Conservation (phyloP, 1,140 invertebrate species). For the Aphaenogaster floridana region DNA sequence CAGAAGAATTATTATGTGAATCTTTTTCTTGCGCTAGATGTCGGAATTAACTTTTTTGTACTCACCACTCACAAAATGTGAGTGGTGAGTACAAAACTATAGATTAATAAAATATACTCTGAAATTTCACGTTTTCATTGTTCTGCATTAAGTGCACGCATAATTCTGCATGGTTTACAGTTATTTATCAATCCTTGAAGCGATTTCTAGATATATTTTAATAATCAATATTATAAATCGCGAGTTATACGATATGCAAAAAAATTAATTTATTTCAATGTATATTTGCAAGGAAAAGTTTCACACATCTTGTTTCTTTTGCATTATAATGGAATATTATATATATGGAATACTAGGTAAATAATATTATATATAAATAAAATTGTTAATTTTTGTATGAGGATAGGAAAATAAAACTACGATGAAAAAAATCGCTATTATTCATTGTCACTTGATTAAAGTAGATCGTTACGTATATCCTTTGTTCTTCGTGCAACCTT, state of each 20-base stretch:
- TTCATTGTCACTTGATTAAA: neutral
- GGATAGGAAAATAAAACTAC: neutral
- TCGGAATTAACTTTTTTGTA: neutral
- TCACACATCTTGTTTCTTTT: neutral
- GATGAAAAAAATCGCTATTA: neutral
- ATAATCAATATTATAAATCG: neutral
- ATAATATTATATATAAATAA: neutral
- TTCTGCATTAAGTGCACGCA: neutral
- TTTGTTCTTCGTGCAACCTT: conserved; percentile 16
- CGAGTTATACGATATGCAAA: neutral
- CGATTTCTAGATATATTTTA: neutral
- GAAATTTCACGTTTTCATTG: neutral
- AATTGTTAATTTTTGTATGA: neutral
- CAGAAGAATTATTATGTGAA: conserved; percentile 7
- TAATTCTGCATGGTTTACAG: neutral
- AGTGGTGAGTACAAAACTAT: neutral
- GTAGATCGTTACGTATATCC: neutral
- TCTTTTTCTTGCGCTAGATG: neutral
- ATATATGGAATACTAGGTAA: neutral
- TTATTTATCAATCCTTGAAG: neutral
- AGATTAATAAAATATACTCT: neutral
- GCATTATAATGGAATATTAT: neutral
- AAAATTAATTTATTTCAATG: neutral
- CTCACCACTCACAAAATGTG: neutral
- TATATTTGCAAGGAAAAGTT: neutral